These are phyloP conservation scores for Rhinella marina DNA, from an alignment of 2,797 vertebrate species.

Conservation along the genomic window DNA sequence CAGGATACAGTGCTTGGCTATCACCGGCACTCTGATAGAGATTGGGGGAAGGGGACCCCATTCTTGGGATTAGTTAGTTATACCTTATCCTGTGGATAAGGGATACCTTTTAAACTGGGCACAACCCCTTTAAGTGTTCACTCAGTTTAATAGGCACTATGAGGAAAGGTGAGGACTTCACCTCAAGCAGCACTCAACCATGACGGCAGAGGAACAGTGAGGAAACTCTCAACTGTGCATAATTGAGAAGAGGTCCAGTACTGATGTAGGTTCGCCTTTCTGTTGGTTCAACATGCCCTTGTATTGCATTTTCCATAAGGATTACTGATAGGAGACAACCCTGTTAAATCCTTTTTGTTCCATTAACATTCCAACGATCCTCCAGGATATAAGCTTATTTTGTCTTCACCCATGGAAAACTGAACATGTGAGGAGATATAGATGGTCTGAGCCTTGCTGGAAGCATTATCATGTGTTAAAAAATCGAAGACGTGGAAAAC, in stretches of 20 bases:
- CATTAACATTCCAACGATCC: neutral
- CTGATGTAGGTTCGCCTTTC: neutral
- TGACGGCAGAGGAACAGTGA: neutral
- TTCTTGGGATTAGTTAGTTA: no score
- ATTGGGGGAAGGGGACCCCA: no score
- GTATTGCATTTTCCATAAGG: neutral
- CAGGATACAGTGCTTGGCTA: no score
- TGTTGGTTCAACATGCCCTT: neutral
- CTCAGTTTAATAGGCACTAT: neutral
- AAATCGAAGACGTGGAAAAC: neutral
- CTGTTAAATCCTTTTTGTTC: neutral
- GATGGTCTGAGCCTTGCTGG: neutral
- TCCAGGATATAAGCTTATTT: neutral
- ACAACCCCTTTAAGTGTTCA: no score
- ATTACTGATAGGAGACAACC: neutral
- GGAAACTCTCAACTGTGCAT: neutral
- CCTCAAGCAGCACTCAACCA: neutral
- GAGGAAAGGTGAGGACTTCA: neutral
- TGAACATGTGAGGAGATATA: neutral
- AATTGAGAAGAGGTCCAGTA: neutral
- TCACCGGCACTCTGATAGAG: no score
- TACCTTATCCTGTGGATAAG: no score
- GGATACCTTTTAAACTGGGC: no score
- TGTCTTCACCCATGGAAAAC: neutral
- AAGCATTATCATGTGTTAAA: neutral